phyloP scores from a whole-genome alignment of 2,113 vertebrate species.

The Herpetotheres cachinnans region DNA sequence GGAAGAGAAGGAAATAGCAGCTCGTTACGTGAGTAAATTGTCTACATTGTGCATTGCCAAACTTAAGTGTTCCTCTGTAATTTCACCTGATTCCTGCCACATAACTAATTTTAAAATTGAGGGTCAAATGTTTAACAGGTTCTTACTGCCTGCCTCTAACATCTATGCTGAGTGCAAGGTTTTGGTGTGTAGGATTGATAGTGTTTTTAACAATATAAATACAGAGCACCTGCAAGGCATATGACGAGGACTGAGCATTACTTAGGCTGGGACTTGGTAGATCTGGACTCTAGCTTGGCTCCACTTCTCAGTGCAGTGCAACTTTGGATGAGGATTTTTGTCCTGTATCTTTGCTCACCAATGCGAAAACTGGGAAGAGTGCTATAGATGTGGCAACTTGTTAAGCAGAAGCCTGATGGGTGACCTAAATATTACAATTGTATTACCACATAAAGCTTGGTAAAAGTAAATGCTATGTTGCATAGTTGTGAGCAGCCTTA shows the following conservation, averaged over 20 bases:
- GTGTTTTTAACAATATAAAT: not conserved
- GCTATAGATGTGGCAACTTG: not conserved
- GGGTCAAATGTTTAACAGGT: not conserved
- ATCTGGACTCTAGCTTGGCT: not conserved
- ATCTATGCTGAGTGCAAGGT: not conserved
- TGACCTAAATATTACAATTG: not conserved
- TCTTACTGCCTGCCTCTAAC: not conserved
- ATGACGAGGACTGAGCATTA: not conserved
- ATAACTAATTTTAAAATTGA: not conserved
- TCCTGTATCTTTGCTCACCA: not conserved
- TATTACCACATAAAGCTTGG: not conserved
- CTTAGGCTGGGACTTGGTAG: not conserved
- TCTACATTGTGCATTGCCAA: not conserved
- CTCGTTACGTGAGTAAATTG: conserved; percentile 85
- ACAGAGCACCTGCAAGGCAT: not conserved
- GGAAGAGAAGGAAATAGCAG: conserved; percentile 89
- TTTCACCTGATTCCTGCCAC: not conserved
- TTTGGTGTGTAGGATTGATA: not conserved
- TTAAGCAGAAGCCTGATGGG: not conserved
- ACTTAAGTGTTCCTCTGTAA: not conserved
- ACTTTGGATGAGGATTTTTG: not conserved
- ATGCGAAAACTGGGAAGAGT: not conserved
- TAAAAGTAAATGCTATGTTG: not conserved
- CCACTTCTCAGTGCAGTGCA: not conserved
- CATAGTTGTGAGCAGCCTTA: not conserved